phyloP scores from a whole-genome alignment of 1,140 invertebrate species.

The Rhopalosiphum padi region DNA sequence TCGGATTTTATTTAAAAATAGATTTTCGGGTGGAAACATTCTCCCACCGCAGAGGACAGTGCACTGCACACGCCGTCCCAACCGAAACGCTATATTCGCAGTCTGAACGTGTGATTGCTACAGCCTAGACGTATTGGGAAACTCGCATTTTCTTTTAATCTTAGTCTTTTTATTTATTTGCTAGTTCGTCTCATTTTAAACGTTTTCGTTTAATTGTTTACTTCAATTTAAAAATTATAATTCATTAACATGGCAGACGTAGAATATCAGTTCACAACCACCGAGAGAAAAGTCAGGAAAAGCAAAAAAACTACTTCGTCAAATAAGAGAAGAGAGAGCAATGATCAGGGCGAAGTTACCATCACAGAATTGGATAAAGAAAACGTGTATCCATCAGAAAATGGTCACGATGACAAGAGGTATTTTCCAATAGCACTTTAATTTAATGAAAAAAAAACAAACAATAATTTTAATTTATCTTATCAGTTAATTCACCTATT shows the following conservation, averaged over 20 bases:
- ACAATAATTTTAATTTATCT: background rate
- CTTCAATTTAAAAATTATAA: background rate
- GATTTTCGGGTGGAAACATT: constrained; percentile 53
- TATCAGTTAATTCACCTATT: background rate
- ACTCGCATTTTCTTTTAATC: background rate
- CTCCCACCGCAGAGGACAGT: constrained; percentile 8
- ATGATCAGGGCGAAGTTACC: constrained; percentile 75
- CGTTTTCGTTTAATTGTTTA: background rate
- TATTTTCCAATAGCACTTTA: constrained; percentile 73
- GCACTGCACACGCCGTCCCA: constrained; percentile 41
- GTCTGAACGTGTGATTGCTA: constrained; percentile 54
- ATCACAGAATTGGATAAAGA: constrained; percentile 78
- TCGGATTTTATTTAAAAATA: constrained; percentile 49
- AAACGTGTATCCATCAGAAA: constrained; percentile 64
- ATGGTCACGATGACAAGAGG: constrained; percentile 76
- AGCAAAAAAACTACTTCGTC: constrained; percentile 69
- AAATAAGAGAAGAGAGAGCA: constrained; percentile 74
- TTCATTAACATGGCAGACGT: constrained; percentile 78
- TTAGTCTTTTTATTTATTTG: background rate
- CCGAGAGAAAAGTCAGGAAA: constrained; percentile 88
- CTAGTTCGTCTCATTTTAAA: background rate
- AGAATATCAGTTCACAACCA: constrained; percentile 82
- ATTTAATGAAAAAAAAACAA: background rate
- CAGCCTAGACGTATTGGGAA: constrained; percentile 42
- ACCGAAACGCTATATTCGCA: constrained; percentile 43